Base-by-base conservation (phyloP, 2,113 vertebrate genomes). In the Prunella himalayana region DNA sequence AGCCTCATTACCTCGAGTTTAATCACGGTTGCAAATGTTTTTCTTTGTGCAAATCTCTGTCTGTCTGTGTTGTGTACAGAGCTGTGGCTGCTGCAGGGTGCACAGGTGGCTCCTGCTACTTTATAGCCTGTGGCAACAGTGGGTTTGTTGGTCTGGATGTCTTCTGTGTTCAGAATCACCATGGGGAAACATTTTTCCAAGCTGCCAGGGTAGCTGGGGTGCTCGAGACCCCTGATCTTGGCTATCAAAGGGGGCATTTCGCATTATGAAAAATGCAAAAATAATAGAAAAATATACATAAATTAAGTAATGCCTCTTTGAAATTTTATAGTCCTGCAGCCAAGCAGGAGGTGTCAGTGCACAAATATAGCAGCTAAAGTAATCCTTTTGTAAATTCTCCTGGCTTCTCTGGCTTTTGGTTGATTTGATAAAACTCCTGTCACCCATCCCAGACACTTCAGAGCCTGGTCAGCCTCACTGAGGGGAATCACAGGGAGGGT, bases 1-100 rank as follows among this genome's bases (percentile, higher is more conserved):
- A 91, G 92, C 57, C 70, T 87, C 70, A 37, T 82, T 94, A 94
- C 93, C 91, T 94, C 22, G 30, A 21, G 35, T 61, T 90, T 94
- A 76, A 50, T 9, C 92, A 91, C 2, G 9, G 82, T 42, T 94
- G 81, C 50, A 61, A 64, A 39, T 65, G 75, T 47, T 94, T 81
- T 53, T 80, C 53, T 68, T 61, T 68, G 83, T 83, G 60, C 47
- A 56, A 16, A 37, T 75, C 23, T n/a, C 79, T 90, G 68, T 86
- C 42, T 86, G 47, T 50, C 90, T 87, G 64, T 94, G 77, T 53
- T 22, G 9, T 3, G 15, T 3, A 0, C 31, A 35, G 33, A 64
- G 47, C 13, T 17, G 15, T 28, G 78, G 53, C 15, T 77, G 37
- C 54, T 91, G 56, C 50, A 6, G 44, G 23, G 47, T 7, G 21